phyloP scores from a whole-genome alignment of 2,888 invertebrate genomes.

The Nemurella pictetii region DNA sequence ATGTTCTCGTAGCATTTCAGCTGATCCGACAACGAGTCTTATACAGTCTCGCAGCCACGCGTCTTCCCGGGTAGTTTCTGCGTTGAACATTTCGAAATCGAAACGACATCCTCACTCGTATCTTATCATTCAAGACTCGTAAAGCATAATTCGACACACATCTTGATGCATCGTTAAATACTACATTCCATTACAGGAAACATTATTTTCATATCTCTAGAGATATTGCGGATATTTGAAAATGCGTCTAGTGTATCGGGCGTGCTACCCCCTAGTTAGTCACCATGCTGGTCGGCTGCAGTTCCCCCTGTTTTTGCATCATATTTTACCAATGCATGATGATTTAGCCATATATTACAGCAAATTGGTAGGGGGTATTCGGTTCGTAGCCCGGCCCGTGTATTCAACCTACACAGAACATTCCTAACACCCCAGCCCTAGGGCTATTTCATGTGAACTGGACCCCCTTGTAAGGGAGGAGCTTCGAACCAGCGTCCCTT shows the following conservation, averaged over 20 bases:
- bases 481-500: constrained; percentile 27
- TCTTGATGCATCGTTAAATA: too few species aligned
- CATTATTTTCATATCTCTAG: neutral
- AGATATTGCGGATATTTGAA: neutral
- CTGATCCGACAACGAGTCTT: too few species aligned
- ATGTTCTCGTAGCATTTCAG: too few species aligned
- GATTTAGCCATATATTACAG: constrained; percentile 32
- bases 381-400: constrained; percentile 23
- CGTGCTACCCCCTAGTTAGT: neutral
- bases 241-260: neutral
- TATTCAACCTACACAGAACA: neutral
- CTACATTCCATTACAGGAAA: neutral
- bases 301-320: constrained; percentile 12
- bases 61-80: too few species aligned
- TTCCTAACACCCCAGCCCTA: neutral
- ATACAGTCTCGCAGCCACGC: too few species aligned
- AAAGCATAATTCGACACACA: too few species aligned
- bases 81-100: too few species aligned
- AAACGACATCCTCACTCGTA: too few species aligned
- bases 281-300: neutral
- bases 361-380: constrained; percentile 24
- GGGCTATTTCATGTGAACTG: neutral
- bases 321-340: constrained; percentile 25
- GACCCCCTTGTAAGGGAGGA: constrained; percentile 20
- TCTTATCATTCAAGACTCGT: too few species aligned